Conservation (phyloP, 1,140 invertebrate species). For the Harlomillsia oculata region DNA sequence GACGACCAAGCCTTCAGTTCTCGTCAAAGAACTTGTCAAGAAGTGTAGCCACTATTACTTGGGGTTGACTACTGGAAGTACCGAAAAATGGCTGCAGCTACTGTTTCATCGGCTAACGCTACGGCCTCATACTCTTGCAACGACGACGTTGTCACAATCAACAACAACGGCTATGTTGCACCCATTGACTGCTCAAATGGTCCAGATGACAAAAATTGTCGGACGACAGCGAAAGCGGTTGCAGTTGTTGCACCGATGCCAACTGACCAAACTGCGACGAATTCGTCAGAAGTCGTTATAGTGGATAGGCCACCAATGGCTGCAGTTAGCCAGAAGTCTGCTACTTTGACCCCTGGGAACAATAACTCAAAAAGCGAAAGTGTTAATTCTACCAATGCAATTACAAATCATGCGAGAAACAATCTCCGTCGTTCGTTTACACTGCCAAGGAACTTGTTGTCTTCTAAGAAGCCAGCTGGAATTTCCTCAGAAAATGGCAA, state of each 20-base stretch:
- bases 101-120: no score
- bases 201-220: background rate
- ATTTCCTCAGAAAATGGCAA: constrained; percentile 27
- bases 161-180: background rate
- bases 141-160: background rate
- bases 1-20: background rate
- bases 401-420: constrained; percentile 23
- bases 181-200: background rate
- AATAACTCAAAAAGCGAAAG: constrained; percentile 6
- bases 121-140: no score
- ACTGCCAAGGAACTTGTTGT: constrained; percentile 30
- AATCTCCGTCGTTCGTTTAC: constrained; percentile 34
- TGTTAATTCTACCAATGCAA: constrained; percentile 5
- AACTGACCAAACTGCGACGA: background rate
- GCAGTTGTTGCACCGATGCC: background rate
- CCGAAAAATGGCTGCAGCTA: no score
- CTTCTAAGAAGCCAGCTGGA: constrained; percentile 21
- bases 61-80: no score
- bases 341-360: constrained; percentile 20
- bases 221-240: background rate
- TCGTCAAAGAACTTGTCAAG: background rate
- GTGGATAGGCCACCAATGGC: no score
- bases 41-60: no score
- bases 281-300: no score
- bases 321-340: constrained; percentile 11